Evolutionary conservation across 2,113 vertebrate species (phyloP).

Genomic region (Ochotona curzoniae): DNA sequence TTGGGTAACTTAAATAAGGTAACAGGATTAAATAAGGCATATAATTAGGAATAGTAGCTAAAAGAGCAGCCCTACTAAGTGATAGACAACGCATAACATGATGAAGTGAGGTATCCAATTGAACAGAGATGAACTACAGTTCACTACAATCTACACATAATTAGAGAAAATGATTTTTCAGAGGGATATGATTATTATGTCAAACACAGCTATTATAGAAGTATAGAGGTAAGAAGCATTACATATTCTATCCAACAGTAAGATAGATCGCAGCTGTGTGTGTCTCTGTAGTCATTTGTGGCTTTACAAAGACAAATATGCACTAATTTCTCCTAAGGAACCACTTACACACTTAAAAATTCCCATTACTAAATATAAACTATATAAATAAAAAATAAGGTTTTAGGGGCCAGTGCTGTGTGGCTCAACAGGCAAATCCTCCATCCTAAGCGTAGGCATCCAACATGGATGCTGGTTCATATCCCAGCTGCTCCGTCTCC

Average conservation of each 20-base stretch:
- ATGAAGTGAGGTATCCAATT: background rate
- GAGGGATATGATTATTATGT: conserved; percentile 29
- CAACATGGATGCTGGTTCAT: no score
- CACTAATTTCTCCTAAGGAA: background rate
- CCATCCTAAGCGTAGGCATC: no score
- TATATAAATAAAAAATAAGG: background rate
- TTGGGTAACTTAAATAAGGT: conserved; percentile 12
- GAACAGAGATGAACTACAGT: conserved; percentile 20
- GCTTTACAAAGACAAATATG: background rate
- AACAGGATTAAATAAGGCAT: conserved; percentile 12
- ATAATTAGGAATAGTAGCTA: background rate
- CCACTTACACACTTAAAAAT: background rate
- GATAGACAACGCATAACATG: conserved; percentile 22
- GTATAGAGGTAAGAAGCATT: background rate
- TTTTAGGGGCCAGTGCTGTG: no score
- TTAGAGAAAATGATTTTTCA: conserved; percentile 38
- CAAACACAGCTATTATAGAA: conserved; percentile 13
- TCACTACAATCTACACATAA: background rate
- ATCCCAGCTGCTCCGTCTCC: no score
- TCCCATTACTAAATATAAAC: background rate
- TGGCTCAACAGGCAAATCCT: no score
- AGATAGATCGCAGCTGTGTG: background rate
- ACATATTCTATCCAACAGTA: conserved; percentile 5
- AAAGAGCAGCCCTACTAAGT: conserved; percentile 34
- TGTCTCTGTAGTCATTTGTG: background rate